Conservation (phyloP, 53 echinoderm and acorn worm genomes). For the Echinometra lucunter region DNA sequence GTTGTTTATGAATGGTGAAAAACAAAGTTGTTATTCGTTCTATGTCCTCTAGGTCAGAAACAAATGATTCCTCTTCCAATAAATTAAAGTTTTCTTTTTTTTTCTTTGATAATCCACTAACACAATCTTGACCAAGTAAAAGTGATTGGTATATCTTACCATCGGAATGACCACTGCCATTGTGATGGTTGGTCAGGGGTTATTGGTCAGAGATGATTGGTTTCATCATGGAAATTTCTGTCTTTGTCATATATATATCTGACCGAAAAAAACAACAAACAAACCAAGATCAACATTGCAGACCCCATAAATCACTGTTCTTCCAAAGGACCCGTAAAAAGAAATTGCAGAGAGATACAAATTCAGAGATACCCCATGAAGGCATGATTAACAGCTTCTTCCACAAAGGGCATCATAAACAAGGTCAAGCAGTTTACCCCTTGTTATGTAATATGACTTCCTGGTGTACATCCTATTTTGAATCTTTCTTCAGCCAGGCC, state of each 20-base stretch:
- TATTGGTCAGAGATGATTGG: not conserved
- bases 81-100: not conserved
- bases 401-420: not conserved
- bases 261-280: too few relatives aligned
- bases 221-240: not conserved
- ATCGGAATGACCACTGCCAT: not conserved
- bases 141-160: slow-evolving; percentile 16
- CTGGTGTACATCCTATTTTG: slow-evolving; percentile 10
- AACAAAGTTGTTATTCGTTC: not conserved
- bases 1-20: slow-evolving; percentile 33
- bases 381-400: not conserved
- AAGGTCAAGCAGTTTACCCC: not conserved
- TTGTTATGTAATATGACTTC: not conserved
- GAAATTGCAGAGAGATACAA: too few relatives aligned
- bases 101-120: not conserved
- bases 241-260: not conserved
- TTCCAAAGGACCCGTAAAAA: too few relatives aligned
- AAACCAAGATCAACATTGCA: too few relatives aligned
- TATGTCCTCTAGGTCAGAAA: slow-evolving; percentile 19
- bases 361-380: too few relatives aligned
- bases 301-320: too few relatives aligned
- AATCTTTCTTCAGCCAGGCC: not conserved
- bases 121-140: not conserved
- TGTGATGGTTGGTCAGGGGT: too few relatives aligned
- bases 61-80: slow-evolving; percentile 22